Evolutionary conservation across 53 echinoderm and acorn worm species (phyloP).

Genomic region (Apostichopus leukothele): DNA sequence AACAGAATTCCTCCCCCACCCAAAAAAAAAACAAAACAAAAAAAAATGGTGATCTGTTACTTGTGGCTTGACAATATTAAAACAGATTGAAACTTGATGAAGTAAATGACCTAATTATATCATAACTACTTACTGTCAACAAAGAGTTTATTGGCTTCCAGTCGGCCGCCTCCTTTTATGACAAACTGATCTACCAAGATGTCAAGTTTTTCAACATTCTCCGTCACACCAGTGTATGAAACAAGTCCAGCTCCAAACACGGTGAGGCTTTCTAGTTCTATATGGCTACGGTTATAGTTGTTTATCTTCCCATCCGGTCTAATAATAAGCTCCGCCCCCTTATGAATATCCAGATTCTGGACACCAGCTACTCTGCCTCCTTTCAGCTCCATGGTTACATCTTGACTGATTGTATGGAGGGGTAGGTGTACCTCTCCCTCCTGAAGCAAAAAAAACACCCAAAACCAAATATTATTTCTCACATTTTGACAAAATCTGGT

Average conservation of each 20-base stretch:
- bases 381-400: conserved; percentile 60
- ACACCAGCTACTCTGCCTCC: conserved; percentile 66
- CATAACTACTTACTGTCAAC: conserved; percentile 55
- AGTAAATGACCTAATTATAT: no score
- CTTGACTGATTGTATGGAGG: conserved; percentile 62
- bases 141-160: conserved; percentile 58
- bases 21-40: no score
- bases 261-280: conserved; percentile 53
- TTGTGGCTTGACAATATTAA: no score
- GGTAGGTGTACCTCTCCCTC: conserved; percentile 70
- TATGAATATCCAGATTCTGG: conserved; percentile 59
- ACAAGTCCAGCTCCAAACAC: conserved; percentile 68
- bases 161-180: conserved; percentile 62
- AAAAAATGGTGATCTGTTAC: no score
- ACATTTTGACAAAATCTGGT: no score
- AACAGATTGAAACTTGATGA: no score
- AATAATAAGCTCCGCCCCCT: conserved; percentile 62
- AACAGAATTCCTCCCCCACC: no score
- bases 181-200: conserved; percentile 56
- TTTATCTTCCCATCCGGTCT: conserved; percentile 70
- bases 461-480: not conserved
- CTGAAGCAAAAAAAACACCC: conserved; percentile 28
- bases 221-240: conserved; percentile 60
- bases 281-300: conserved; percentile 59
- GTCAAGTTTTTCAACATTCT: conserved; percentile 46